These are phyloP conservation scores for Balanococcus diminutus DNA, from an alignment of 2,888 invertebrate genomes.

Conservation along the genomic window DNA sequence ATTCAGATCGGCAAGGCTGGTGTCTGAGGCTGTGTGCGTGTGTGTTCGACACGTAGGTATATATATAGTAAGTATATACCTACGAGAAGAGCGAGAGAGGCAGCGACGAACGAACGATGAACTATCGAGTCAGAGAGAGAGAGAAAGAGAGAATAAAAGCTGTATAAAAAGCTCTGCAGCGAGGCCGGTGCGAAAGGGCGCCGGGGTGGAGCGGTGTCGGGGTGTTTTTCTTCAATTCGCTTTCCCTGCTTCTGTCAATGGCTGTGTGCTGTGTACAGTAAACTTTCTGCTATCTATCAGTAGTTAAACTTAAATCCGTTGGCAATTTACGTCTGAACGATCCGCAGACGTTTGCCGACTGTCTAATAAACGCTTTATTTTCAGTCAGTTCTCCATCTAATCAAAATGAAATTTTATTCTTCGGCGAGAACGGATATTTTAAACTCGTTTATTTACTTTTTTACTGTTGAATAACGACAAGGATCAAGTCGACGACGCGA, in stretches of 20 bases:
- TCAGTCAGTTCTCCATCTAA: conserved; percentile 55
- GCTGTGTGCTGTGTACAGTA: neutral
- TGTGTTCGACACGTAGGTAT: too few species aligned
- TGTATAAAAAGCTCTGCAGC: conserved; percentile 41
- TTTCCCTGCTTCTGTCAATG: neutral
- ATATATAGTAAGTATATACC: too few species aligned
- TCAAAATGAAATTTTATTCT: conserved; percentile 54
- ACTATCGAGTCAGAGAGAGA: neutral
- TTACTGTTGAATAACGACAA: conserved; percentile 47
- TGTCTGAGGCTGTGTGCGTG: neutral
- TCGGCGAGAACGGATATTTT: conserved; percentile 48
- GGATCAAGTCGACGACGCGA: conserved; percentile 16
- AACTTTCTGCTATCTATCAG: conserved; percentile 55
- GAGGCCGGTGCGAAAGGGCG: neutral
- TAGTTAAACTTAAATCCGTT: conserved; percentile 55
- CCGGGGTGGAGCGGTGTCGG: neutral
- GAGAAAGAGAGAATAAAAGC: conserved; percentile 10
- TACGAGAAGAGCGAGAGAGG: too few species aligned
- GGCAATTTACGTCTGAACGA: conserved; percentile 55
- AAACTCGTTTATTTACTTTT: conserved; percentile 49
- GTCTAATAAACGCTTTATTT: conserved; percentile 55
- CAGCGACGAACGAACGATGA: neutral
- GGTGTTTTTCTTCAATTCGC: conserved; percentile 53
- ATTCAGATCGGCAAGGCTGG: conserved; percentile 45
- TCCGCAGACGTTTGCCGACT: conserved; percentile 55